These are phyloP conservation scores for Neodiprion fabricii DNA, from an alignment of 1,140 invertebrate species.

Conservation along the genomic window DNA sequence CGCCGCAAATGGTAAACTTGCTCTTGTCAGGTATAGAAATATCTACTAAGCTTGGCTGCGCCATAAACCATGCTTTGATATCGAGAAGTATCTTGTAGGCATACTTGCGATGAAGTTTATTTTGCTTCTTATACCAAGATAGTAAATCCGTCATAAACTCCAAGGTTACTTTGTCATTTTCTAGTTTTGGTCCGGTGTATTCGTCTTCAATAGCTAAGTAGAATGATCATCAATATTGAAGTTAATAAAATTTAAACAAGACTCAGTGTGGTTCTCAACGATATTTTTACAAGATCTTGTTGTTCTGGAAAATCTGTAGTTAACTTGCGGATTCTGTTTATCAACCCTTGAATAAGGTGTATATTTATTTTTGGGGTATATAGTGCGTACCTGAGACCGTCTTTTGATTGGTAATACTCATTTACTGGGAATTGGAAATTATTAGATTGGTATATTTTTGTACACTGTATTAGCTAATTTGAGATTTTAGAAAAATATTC, in stretches of 20 bases:
- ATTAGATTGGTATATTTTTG: no score
- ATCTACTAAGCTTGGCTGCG: constrained; percentile 88
- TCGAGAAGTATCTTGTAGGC: constrained; percentile 97
- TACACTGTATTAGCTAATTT: no score
- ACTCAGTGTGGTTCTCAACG: constrained; percentile 2
- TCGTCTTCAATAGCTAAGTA: constrained; percentile 89
- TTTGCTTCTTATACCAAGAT: constrained; percentile 89
- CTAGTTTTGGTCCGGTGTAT: constrained; percentile 90
- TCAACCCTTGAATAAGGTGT: no score
- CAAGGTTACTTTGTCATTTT: constrained; percentile 87
- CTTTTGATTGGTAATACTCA: no score
- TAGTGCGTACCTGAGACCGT: no score
- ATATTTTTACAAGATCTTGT: background rate
- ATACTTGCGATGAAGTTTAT: constrained; percentile 95
- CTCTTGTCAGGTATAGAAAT: constrained; percentile 84
- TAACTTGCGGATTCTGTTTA: no score
- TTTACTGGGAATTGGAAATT: no score
- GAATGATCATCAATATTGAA: constrained; percentile 19
- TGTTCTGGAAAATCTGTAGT: no score
- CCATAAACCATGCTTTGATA: constrained; percentile 84
- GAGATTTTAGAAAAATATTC: no score
- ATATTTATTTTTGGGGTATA: no score
- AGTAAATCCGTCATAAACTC: constrained; percentile 88
- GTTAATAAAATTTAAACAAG: constrained; percentile 18
- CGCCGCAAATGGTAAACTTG: constrained; percentile 99